Evolutionary conservation across 2,888 invertebrate genomes (phyloP).

Genomic region (Hedya salicella): DNA sequence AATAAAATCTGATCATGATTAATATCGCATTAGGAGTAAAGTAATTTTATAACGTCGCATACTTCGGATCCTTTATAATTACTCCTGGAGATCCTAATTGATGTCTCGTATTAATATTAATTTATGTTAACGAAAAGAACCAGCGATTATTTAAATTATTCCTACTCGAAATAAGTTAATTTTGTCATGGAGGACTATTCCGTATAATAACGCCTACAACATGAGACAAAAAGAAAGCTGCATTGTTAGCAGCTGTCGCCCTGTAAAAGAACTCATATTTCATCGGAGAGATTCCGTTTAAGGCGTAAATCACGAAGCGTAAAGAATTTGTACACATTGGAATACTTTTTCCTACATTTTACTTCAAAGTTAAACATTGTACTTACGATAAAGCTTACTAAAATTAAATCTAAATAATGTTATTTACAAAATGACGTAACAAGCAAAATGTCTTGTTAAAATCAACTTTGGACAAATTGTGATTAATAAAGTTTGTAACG

Average conservation of each 20-base stretch:
- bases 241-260: constrained; percentile 74
- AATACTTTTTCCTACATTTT: constrained; percentile 41
- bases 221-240: constrained; percentile 65
- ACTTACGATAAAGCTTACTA: constrained; percentile 13
- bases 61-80: constrained; percentile 25
- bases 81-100: constrained; percentile 13
- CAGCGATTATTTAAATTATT: constrained; percentile 13
- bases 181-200: constrained; percentile 31
- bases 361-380: constrained; percentile 19
- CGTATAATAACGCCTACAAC: constrained; percentile 52
- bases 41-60: constrained; percentile 17
- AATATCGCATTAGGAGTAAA: constrained; percentile 51
- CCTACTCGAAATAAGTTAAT: constrained; percentile 7
- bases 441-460: constrained; percentile 43
- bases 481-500: constrained; percentile 56
- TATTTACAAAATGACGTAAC: constrained; percentile 28
- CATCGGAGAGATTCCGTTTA: constrained; percentile 69
- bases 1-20: constrained; percentile 57
- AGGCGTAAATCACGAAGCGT: constrained; percentile 68
- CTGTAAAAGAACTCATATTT: constrained; percentile 68
- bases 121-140: constrained; percentile 9
- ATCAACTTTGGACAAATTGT: constrained; percentile 55
- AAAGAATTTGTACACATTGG: constrained; percentile 54
- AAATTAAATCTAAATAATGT: constrained; percentile 6
- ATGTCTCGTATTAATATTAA: constrained; percentile 14